These are phyloP conservation scores for Lophotis ruficrista DNA, from an alignment of 2,113 vertebrate species.

Conservation along the genomic window DNA sequence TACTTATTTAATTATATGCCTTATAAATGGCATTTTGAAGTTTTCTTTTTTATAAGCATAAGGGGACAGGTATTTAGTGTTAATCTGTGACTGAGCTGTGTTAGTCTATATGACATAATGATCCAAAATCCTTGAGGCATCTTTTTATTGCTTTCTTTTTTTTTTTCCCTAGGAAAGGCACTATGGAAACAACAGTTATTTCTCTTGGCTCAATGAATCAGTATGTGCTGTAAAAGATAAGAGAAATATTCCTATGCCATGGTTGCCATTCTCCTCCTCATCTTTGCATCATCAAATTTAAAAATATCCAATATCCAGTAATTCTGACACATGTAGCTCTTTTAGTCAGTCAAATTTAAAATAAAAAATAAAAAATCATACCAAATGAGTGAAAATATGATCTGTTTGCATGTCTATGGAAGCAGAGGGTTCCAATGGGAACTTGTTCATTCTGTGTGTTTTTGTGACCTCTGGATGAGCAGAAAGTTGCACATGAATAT, in stretches of 20 bases:
- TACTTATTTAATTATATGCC: neutral
- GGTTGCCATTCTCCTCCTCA: neutral
- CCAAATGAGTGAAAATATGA: neutral
- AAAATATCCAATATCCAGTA: neutral
- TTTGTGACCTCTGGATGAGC: constrained; percentile 56
- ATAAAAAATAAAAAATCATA: neutral
- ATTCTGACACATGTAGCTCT: neutral
- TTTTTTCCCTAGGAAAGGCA: neutral
- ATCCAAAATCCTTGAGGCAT: neutral
- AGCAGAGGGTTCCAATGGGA: constrained; percentile 17
- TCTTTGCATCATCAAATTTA: neutral
- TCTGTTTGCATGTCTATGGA: neutral
- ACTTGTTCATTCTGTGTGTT: constrained; percentile 39
- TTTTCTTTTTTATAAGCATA: neutral
- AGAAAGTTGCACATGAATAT: constrained; percentile 41
- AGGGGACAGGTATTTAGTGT: neutral
- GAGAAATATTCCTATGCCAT: neutral
- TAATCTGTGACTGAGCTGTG: neutral
- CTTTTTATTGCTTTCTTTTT: neutral
- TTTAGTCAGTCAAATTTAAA: neutral
- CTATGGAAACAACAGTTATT: neutral
- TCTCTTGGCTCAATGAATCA: neutral
- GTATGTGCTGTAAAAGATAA: neutral
- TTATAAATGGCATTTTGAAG: neutral
- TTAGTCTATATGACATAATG: neutral